These are phyloP conservation scores for Oncorhynchus tshawytscha DNA, from an alignment of 2,113 vertebrate genomes.

Conservation along the genomic window DNA sequence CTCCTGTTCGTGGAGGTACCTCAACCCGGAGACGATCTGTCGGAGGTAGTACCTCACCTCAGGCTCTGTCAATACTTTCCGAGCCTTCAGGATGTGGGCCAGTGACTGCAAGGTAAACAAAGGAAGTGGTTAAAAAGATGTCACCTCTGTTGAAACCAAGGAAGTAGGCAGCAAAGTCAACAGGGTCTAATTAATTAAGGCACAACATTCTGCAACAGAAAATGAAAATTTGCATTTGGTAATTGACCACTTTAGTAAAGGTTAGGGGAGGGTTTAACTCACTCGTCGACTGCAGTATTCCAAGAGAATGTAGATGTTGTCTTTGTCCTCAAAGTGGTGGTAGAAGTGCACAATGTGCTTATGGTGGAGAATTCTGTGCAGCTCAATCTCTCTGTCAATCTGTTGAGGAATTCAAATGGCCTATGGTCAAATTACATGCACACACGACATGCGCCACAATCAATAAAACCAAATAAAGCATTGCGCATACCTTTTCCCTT, in stretches of 20 bases:
- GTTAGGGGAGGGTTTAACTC: slow-evolving; percentile 35
- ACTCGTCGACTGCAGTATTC: slow-evolving; percentile 87
- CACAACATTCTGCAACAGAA: background rate
- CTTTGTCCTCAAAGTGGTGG: slow-evolving; percentile 85
- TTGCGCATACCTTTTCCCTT: slow-evolving; percentile 79
- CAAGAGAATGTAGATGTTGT: slow-evolving; percentile 87
- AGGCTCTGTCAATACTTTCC: slow-evolving; percentile 84
- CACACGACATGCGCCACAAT: background rate
- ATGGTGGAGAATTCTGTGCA: slow-evolving; percentile 82
- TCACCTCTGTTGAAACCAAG: background rate
- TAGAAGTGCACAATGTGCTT: slow-evolving; percentile 85
- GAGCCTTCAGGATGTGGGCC: slow-evolving; percentile 84
- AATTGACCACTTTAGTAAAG: too few species aligned
- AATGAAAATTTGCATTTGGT: background rate
- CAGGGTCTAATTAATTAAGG: too few species aligned
- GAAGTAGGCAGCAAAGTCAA: background rate
- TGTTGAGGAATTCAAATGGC: slow-evolving; percentile 37
- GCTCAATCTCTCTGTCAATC: slow-evolving; percentile 86
- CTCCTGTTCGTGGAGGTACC: slow-evolving; percentile 86
- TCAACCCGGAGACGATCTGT: slow-evolving; percentile 84
- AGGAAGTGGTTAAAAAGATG: background rate
- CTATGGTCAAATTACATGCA: background rate
- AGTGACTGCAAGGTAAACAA: slow-evolving; percentile 73
- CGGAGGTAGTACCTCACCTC: slow-evolving; percentile 88
- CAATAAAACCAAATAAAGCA: background rate